Percentiles rank a stretch among this genome's conserved stretches.
phyloP scores from a whole-genome alignment of 1,140 invertebrate genomes.

The Oreohelix idahoensis region DNA sequence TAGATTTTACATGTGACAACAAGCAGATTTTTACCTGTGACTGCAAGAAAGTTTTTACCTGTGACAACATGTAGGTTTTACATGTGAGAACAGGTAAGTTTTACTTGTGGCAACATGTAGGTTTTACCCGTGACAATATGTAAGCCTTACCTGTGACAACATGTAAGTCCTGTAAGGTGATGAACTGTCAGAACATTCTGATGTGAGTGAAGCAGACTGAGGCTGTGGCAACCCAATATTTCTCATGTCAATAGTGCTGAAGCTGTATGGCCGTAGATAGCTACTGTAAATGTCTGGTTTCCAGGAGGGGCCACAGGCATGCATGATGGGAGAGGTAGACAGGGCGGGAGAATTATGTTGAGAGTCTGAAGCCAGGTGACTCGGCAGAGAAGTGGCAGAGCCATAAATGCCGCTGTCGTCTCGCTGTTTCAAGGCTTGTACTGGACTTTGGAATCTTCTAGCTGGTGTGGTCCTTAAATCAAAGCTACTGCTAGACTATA shows the following conservation, averaged over 20 bases:
- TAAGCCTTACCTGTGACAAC: not conserved
- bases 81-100: too few relatives aligned
- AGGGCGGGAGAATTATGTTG: slow-evolving; percentile 21
- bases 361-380: not conserved
- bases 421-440: slow-evolving; percentile 52
- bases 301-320: not conserved
- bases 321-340: slow-evolving; percentile 27
- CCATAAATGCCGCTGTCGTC: slow-evolving; percentile 62
- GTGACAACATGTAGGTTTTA: too few relatives aligned
- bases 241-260: slow-evolving; percentile 35
- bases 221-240: slow-evolving; percentile 31
- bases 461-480: slow-evolving; percentile 46
- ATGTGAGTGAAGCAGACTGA: slow-evolving; percentile 15
- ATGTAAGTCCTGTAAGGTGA: slow-evolving; percentile 1
- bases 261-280: slow-evolving; percentile 15
- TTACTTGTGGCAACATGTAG: too few relatives aligned
- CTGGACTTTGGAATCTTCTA: slow-evolving; percentile 52
- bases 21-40: too few relatives aligned
- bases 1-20: too few relatives aligned
- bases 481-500: slow-evolving; percentile 52
- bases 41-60: too few relatives aligned
- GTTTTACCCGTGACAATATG: too few relatives aligned
- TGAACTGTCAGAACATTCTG: not conserved
- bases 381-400: slow-evolving; percentile 47
- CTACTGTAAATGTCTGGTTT: slow-evolving; percentile 5